These are phyloP conservation scores for Parnassius orleans DNA, from an alignment of 2,888 invertebrate genomes.

Conservation along the genomic window DNA sequence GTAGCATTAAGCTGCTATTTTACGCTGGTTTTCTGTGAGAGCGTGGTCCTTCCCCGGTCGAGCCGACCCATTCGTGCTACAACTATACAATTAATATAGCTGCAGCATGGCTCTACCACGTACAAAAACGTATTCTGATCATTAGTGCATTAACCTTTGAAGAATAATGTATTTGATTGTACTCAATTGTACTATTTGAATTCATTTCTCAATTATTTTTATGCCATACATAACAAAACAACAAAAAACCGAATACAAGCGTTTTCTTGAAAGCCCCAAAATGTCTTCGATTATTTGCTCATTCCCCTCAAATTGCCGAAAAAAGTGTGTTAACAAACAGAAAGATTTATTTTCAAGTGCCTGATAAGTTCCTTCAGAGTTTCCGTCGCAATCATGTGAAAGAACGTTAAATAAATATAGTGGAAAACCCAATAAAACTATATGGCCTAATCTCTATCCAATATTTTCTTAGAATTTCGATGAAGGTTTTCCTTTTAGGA, in stretches of 20 bases:
- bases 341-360: conserved; percentile 72
- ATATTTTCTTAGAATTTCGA: conserved; percentile 77
- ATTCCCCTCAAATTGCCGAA: conserved; percentile 47
- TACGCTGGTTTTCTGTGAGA: too few relatives aligned
- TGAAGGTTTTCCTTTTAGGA: conserved; percentile 66
- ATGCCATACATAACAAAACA: too few relatives aligned
- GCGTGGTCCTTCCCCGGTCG: too few relatives aligned
- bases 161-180: too few relatives aligned
- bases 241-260: neutral
- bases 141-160: too few relatives aligned
- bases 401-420: conserved; percentile 76
- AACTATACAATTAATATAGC: too few relatives aligned
- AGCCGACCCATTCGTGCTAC: too few relatives aligned
- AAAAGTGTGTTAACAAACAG: conserved; percentile 78
- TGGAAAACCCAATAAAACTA: conserved; percentile 77
- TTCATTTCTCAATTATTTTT: too few relatives aligned
- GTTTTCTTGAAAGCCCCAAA: conserved; percentile 14
- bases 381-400: conserved; percentile 50
- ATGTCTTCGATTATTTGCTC: conserved; percentile 53
- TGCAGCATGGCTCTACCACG: too few relatives aligned
- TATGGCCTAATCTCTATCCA: conserved; percentile 79
- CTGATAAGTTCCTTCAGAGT: conserved; percentile 63
- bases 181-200: too few relatives aligned
- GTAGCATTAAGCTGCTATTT: too few relatives aligned
- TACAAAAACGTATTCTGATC: too few relatives aligned